These are phyloP conservation scores for Oceanodroma leucorhoa DNA, from an alignment of 2,797 vertebrate species.

Conservation along the genomic window DNA sequence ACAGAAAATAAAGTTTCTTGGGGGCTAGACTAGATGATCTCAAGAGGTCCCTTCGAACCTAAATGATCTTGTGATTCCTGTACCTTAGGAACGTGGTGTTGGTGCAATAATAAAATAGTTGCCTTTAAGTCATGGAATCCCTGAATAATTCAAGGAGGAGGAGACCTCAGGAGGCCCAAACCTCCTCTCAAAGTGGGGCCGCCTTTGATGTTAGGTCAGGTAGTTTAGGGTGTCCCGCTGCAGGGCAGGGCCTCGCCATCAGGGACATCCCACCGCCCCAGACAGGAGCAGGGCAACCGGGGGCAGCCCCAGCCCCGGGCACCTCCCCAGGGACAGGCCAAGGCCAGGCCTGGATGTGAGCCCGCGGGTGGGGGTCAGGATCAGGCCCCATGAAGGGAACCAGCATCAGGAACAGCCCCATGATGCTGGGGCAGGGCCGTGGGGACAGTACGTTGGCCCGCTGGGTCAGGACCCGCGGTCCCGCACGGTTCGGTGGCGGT, in stretches of 20 bases:
- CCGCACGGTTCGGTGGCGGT: rapidly evolving
- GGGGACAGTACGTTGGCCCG: background rate
- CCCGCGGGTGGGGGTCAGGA: background rate
- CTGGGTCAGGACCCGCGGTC: rapidly evolving
- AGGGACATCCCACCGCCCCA: background rate
- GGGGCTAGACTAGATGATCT: background rate
- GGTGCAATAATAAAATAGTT: background rate
- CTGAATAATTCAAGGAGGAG: background rate
- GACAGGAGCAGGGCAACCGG: background rate
- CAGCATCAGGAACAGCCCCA: background rate
- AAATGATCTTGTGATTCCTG: background rate
- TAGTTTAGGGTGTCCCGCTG: background rate
- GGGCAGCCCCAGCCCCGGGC: background rate
- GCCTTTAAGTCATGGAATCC: background rate
- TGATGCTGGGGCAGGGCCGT: rapidly evolving
- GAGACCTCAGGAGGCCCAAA: background rate
- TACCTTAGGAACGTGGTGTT: background rate
- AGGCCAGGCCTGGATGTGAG: background rate
- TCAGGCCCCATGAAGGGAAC: background rate
- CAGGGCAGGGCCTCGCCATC: background rate
- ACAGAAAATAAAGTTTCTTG: background rate
- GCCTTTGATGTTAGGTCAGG: background rate
- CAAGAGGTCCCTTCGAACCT: background rate
- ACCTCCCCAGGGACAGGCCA: background rate
- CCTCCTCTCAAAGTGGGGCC: no score